These are phyloP conservation scores for Heterodera carotae DNA, from an alignment of 1,140 invertebrate genomes.

Conservation along the genomic window DNA sequence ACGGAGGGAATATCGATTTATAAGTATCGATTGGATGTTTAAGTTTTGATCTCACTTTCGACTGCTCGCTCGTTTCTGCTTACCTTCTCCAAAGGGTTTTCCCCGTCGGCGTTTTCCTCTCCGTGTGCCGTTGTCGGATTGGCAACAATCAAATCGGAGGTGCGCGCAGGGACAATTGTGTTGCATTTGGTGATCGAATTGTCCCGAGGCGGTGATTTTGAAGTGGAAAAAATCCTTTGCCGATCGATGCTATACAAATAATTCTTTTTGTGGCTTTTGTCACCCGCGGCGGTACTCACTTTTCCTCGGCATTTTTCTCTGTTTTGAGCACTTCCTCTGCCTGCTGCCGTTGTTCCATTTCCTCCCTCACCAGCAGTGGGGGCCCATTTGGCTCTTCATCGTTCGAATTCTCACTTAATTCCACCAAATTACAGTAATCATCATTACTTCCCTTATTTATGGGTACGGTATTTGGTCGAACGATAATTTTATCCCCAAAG, in stretches of 20 bases:
- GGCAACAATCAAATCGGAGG: slow-evolving; percentile 4
- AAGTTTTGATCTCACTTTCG: neutral
- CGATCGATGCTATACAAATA: neutral
- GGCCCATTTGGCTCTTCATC: slow-evolving; percentile 1
- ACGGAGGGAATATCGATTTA: neutral
- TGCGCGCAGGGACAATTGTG: neutral
- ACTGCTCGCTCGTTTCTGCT: neutral
- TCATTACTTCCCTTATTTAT: no score
- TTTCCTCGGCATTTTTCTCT: slow-evolving; percentile 1
- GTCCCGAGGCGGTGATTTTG: neutral
- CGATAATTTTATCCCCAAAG: neutral
- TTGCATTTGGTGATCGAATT: neutral
- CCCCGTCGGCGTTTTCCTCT: slow-evolving; percentile 10
- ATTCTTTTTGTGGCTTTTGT: neutral
- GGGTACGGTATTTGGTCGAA: no score
- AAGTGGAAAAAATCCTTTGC: neutral
- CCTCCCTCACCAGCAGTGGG: slow-evolving; percentile 4
- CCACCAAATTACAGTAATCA: no score
- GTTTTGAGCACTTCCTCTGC: neutral
- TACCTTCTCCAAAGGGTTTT: slow-evolving; percentile 24
- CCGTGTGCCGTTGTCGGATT: neutral
- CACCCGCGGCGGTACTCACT: neutral
- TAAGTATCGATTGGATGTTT: neutral
- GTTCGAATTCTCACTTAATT: neutral
- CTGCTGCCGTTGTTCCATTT: neutral